Conservation (phyloP, 2,888 invertebrate species). For the Cataglyphis altisquamis region DNA sequence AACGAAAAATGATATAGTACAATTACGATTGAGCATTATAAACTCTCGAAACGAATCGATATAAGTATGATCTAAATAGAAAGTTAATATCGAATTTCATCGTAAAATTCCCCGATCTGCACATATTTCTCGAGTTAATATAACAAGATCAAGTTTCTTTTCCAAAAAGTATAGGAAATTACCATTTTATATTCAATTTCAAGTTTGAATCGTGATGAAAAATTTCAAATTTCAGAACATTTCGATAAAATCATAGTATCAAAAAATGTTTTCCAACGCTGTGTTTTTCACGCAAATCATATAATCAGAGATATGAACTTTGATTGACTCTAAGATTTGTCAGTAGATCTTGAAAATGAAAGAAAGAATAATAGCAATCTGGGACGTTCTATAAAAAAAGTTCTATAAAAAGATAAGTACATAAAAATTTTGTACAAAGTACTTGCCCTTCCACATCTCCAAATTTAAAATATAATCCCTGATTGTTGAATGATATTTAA, state of each 20-base stretch:
- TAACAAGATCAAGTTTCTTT: not conserved
- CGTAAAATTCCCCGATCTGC: not conserved
- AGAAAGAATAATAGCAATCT: not conserved
- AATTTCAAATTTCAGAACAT: conserved; percentile 10
- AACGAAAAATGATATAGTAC: not conserved
- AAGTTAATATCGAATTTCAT: conserved; percentile 15
- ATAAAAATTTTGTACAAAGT: conserved; percentile 21
- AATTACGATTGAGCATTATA: not conserved
- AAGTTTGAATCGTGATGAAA: not conserved
- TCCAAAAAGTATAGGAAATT: not conserved
- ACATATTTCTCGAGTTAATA: not conserved
- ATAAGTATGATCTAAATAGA: conserved; percentile 7
- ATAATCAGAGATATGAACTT: conserved; percentile 11
- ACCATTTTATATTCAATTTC: conserved; percentile 19
- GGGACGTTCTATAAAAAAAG: not conserved
- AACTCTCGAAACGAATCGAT: not conserved
- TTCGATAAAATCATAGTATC: not conserved
- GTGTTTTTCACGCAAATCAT: not conserved
- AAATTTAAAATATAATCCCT: conserved; percentile 38
- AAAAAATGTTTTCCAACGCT: not conserved
- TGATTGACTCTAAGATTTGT: conserved; percentile 16
- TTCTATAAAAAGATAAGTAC: not conserved
- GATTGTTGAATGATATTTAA: not conserved
- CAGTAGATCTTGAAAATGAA: not conserved
- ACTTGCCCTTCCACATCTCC: not conserved